Evolutionary conservation across 2,797 vertebrate genomes (phyloP).

Genomic region (Sebastes miniatus): DNA sequence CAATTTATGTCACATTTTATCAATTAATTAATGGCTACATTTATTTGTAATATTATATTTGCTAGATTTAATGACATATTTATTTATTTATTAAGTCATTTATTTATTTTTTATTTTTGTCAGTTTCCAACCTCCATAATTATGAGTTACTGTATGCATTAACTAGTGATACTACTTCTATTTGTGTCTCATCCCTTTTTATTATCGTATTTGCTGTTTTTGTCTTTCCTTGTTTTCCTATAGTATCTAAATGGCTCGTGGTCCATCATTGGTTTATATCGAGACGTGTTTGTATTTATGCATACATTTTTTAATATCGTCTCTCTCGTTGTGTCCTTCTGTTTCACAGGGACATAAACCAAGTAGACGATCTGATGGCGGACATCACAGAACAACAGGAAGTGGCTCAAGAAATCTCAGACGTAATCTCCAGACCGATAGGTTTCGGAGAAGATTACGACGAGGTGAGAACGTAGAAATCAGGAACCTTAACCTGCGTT

Average conservation of each 20-base stretch:
- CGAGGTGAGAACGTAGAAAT: constrained; percentile 80
- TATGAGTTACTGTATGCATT: not conserved
- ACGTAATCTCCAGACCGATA: constrained; percentile 93
- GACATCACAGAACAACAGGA: constrained; percentile 97
- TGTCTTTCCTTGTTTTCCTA: not conserved
- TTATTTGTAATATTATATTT: too few relatives aligned
- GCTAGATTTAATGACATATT: too few relatives aligned
- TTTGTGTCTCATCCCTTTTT: not conserved
- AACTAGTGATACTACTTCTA: not conserved
- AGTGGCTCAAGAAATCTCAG: constrained; percentile 95
- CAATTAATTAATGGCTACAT: too few relatives aligned
- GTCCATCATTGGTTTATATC: not conserved
- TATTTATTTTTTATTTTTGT: too few relatives aligned
- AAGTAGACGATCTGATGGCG: constrained; percentile 96
- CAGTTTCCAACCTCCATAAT: too few relatives aligned
- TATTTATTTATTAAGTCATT: too few relatives aligned
- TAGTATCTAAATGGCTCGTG: not conserved
- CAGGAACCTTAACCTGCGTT: not conserved
- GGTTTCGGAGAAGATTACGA: constrained; percentile 95
- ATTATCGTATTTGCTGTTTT: not conserved
- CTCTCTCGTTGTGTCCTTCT: not conserved
- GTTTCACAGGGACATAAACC: constrained; percentile 91
- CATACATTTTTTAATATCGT: not conserved
- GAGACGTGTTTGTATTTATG: not conserved
- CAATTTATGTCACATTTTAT: too few relatives aligned